Conservation (phyloP, 2,888 invertebrate genomes). For the Spisula solida region DNA sequence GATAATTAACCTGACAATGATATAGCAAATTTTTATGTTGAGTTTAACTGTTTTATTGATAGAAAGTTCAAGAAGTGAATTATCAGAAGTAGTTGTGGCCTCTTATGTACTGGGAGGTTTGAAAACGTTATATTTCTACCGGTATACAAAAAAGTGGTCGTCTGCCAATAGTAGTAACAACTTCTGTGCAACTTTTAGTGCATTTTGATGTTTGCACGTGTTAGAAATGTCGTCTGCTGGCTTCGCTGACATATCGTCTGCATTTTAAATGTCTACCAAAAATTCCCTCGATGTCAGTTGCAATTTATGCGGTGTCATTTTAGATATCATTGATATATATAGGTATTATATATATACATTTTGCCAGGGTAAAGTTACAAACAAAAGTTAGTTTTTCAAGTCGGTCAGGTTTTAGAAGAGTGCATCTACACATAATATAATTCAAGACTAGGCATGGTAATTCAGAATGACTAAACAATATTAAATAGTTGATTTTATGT, state of each 20-base stretch:
- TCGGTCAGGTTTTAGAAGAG: background rate
- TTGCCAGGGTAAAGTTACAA: background rate
- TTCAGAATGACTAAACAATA: background rate
- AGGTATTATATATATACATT: too few relatives aligned
- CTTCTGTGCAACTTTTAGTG: background rate
- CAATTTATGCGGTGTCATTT: background rate
- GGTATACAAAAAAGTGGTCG: background rate
- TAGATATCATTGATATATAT: background rate
- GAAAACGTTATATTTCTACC: background rate
- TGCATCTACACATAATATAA: background rate
- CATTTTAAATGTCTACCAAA: conserved; percentile 1
- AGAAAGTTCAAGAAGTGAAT: too few relatives aligned
- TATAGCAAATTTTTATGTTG: too few relatives aligned
- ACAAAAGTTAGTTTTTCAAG: background rate
- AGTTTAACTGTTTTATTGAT: too few relatives aligned
- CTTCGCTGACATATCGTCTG: background rate
- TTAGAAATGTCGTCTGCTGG: background rate
- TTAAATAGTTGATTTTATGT: background rate
- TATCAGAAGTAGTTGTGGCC: too few relatives aligned
- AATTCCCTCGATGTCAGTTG: background rate
- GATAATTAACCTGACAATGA: too few relatives aligned
- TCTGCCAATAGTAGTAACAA: conserved; percentile 2
- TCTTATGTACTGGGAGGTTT: too few relatives aligned
- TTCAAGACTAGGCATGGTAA: background rate
- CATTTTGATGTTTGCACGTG: conserved; percentile 5